These are phyloP conservation scores for Ceyx cyanopectus DNA, from an alignment of 2,113 vertebrate species.

Conservation along the genomic window DNA sequence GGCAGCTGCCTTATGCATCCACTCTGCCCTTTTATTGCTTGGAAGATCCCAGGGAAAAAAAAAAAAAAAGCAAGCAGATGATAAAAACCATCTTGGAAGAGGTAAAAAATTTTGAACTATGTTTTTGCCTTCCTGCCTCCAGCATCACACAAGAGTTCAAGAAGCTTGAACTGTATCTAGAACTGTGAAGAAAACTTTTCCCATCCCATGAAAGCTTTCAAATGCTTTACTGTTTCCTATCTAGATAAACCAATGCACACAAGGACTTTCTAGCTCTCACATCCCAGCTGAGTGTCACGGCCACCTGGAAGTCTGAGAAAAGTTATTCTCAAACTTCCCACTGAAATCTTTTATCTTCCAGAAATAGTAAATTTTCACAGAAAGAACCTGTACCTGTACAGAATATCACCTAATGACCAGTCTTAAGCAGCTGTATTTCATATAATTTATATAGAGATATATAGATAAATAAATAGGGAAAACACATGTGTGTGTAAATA, in stretches of 20 bases:
- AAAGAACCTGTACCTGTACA: background rate
- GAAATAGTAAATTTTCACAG: background rate
- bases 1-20: background rate
- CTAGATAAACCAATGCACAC: background rate
- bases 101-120: background rate
- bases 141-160: background rate
- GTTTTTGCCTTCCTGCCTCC: conserved; percentile 4
- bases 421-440: background rate
- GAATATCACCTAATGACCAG: background rate
- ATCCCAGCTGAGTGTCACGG: background rate
- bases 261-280: background rate
- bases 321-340: background rate
- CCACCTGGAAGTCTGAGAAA: background rate
- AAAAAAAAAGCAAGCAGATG: background rate
- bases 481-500: background rate
- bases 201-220: background rate
- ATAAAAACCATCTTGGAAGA: conserved; percentile 1
- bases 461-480: background rate
- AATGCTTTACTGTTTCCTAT: background rate
- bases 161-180: background rate
- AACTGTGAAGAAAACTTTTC: background rate
- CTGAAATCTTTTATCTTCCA: background rate
- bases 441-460: background rate
- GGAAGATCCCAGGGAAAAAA: background rate
- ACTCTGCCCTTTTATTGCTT: background rate